Conservation (phyloP, 1,140 invertebrate genomes). For the Bombus fervidus region DNA sequence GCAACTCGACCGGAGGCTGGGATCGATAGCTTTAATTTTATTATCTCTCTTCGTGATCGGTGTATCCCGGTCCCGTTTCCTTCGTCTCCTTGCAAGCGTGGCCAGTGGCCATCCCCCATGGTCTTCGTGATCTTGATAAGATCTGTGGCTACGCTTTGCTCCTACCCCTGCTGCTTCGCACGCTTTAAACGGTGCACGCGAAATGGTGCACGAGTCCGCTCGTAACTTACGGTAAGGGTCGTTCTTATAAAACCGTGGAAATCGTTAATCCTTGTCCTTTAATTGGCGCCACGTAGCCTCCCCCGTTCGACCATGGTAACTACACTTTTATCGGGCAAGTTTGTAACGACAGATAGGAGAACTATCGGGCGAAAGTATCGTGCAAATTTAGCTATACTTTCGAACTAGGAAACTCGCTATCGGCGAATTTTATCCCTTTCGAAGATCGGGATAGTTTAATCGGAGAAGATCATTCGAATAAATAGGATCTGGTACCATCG, state of each 20-base stretch:
- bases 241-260: conserved; percentile 9
- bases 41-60: conserved; percentile 64
- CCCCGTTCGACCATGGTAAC: not conserved
- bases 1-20: conserved; percentile 54
- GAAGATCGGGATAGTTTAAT: too few relatives aligned
- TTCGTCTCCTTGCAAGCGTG: not conserved
- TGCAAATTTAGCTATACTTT: not conserved
- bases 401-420: not conserved
- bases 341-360: not conserved
- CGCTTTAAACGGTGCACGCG: conserved; percentile 9
- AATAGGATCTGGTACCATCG: not conserved
- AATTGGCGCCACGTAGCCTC: conserved; percentile 20
- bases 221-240: not conserved
- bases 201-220: conserved; percentile 18
- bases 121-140: conserved; percentile 47
- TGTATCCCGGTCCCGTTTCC: not conserved
- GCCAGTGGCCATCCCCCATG: not conserved
- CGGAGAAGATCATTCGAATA: not conserved
- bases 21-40: conserved; percentile 72
- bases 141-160: conserved; percentile 27
- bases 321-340: not conserved
- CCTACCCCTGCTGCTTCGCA: conserved; percentile 6
- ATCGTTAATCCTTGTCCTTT: conserved; percentile 18
- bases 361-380: not conserved
- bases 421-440: not conserved